Percentiles rank a stretch among this genome's conserved stretches.
These are phyloP conservation scores for Agrypnia vestita DNA, from an alignment of 1,140 invertebrate genomes.

Conservation along the genomic window DNA sequence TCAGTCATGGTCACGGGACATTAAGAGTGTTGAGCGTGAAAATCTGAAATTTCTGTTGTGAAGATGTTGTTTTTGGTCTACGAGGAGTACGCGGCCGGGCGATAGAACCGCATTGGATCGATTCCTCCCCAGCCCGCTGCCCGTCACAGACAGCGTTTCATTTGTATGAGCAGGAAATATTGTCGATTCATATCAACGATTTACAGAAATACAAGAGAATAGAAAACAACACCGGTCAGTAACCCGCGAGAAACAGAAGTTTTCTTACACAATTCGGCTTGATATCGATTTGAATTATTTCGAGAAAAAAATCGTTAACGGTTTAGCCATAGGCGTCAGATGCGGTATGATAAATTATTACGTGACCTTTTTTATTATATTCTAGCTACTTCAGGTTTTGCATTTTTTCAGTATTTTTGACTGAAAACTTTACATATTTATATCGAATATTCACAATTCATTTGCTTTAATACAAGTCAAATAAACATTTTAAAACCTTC, in stretches of 20 bases:
- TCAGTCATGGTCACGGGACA: too few species aligned
- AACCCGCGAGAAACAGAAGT: neutral
- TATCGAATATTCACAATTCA: too few species aligned
- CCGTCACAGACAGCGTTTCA: constrained; percentile 73
- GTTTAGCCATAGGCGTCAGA: neutral
- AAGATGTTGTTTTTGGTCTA: too few species aligned
- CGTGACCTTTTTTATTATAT: too few species aligned
- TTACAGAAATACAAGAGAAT: neutral
- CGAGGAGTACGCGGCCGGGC: constrained; percentile 65
- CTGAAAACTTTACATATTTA: too few species aligned
- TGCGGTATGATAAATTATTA: too few species aligned
- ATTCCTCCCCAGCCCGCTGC: constrained; percentile 75
- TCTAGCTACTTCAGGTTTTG: too few species aligned
- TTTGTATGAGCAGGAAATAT: constrained; percentile 71
- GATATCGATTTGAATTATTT: constrained; percentile 13
- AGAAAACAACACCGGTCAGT: neutral
- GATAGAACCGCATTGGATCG: constrained; percentile 71
- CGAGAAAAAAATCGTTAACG: neutral
- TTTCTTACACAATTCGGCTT: neutral
- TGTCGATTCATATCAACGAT: neutral
- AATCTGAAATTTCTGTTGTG: too few species aligned
- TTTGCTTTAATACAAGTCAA: too few species aligned
- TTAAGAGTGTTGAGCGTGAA: too few species aligned
- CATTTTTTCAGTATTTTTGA: too few species aligned
- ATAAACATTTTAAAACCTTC: too few species aligned